Base-by-base conservation (phyloP, 2,113 vertebrate species). In the Pipa parva region DNA sequence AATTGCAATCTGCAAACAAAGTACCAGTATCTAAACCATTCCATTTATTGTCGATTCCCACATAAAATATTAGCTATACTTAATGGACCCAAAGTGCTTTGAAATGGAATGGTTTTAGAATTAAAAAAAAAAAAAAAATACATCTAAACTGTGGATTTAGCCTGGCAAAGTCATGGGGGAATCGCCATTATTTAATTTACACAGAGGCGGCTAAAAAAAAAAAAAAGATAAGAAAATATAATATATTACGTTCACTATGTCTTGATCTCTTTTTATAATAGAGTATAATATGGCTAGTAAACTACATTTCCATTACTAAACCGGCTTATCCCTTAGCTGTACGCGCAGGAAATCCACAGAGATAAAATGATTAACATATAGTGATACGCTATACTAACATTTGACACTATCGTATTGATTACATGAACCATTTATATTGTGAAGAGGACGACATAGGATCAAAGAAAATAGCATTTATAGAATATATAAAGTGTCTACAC, bases 61-160 rank as follows among this genome's bases (percentile, higher is more conserved):
- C 70, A 70, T 72, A 59, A 69, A 82, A 84, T 76, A 78, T 75
- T 72, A 75, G 81, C 78, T 80, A 82, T 72, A 78, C 81, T 85
- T 82, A 78, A 83, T 85, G 83, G 88, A 90, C 89, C 81, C 83
- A 95, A 98, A 96, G 96, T 97, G 94, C 93, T 92, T 87, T 87
- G 88, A 89, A 82, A 89, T 89, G 92, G 93, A 95, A 96, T 90
- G 91, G 88, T 87, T 87, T 87, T 79, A 85, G 85, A 90, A 88
- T 64, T 77, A 67, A 49, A 75, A 59, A 60, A 82, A 79, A 22
- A 76, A 72, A 73, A 3, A 39, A 39, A 39, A 39, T n/a, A 51
- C 76, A 42, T 74, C 69, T 66, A 65, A 82, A 80, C 86, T 84
- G 85, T 91, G 89, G 88, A 83, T 79, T 79, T 76, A 82, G 88